A percentile compares a stretch with the other conserved stretches of the same genome.
Conservation (phyloP, 2,888 invertebrate species). For the Hartigia nigra region DNA sequence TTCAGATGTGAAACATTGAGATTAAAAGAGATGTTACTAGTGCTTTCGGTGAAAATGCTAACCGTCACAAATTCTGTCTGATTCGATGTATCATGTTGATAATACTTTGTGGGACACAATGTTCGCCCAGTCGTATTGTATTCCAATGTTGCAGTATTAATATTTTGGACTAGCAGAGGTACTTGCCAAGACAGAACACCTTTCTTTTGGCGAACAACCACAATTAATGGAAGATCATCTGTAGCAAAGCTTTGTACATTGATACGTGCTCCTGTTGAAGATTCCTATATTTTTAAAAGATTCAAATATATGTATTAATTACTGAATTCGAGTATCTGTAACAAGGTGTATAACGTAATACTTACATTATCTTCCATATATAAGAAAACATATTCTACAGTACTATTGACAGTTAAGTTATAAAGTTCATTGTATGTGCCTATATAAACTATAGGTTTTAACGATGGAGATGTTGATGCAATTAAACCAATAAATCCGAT, state of each 20-base stretch:
- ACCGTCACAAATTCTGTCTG: conserved; percentile 71
- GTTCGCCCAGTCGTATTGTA: conserved; percentile 67
- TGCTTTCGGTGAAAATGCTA: conserved; percentile 77
- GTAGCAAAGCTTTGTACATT: conserved; percentile 66
- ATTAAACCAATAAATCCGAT: conserved; percentile 15
- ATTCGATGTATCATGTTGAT: conserved; percentile 54
- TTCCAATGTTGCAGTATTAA: conserved; percentile 30
- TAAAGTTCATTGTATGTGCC: conserved; percentile 49
- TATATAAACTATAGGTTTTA: conserved; percentile 49
- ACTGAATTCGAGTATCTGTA: conserved; percentile 2
- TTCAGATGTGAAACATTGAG: conserved; percentile 71
- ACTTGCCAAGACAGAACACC: conserved; percentile 85
- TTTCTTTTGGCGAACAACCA: conserved; percentile 80
- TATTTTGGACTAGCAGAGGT: conserved; percentile 72
- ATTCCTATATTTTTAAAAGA: conserved; percentile 27
- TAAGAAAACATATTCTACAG: conserved; percentile 58
- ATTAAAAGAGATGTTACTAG: conserved; percentile 69
- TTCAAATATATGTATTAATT: conserved; percentile 18
- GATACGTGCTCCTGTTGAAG: conserved; percentile 50
- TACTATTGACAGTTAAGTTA: conserved; percentile 42
- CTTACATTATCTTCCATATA: conserved; percentile 52
- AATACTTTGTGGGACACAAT: conserved; percentile 72
- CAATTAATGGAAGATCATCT: conserved; percentile 73
- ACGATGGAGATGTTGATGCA: conserved; percentile 29
- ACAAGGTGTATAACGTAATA: conserved; percentile 18